Evolutionary conservation across 2,888 invertebrate genomes (phyloP).

Genomic region (Megaustenia siamemsis): DNA sequence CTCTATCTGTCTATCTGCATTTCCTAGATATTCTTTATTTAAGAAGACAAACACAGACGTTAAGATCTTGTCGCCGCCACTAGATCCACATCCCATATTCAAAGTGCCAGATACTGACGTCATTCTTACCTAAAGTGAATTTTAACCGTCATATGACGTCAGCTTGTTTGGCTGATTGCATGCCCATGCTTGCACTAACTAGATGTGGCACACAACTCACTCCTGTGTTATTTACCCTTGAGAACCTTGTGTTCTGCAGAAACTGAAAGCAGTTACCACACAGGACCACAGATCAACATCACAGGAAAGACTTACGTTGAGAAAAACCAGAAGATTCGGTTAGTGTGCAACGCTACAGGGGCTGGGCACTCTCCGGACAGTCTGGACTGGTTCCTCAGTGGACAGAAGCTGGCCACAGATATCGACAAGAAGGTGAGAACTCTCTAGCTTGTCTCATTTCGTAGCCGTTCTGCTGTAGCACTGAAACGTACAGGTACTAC

Average conservation of each 20-base stretch:
- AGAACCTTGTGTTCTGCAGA: slow-evolving; percentile 14
- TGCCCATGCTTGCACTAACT: background rate
- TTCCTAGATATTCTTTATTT: too few species aligned
- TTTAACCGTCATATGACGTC: too few species aligned
- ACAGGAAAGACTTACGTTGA: slow-evolving; percentile 64
- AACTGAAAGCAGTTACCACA: background rate
- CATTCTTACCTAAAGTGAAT: too few species aligned
- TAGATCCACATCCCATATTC: too few species aligned
- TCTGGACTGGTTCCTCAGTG: slow-evolving; percentile 71
- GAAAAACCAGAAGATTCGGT: slow-evolving; percentile 62
- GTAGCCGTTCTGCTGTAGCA: too few species aligned
- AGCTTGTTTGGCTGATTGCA: background rate
- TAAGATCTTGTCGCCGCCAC: too few species aligned
- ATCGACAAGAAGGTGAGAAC: slow-evolving; percentile 59
- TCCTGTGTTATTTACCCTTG: background rate
- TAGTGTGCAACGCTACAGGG: slow-evolving; percentile 72
- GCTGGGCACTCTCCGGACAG: slow-evolving; percentile 65
- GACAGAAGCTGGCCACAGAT: slow-evolving; percentile 64
- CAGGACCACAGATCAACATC: slow-evolving; percentile 59
- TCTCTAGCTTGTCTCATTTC: background rate
- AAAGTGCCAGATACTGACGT: too few species aligned
- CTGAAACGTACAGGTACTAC: too few species aligned
- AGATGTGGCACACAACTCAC: background rate
- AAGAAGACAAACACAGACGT: too few species aligned
- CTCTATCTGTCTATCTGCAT: too few species aligned